Base-by-base conservation (phyloP, 2,888 invertebrate genomes). In the Chrysina gloriosa region DNA sequence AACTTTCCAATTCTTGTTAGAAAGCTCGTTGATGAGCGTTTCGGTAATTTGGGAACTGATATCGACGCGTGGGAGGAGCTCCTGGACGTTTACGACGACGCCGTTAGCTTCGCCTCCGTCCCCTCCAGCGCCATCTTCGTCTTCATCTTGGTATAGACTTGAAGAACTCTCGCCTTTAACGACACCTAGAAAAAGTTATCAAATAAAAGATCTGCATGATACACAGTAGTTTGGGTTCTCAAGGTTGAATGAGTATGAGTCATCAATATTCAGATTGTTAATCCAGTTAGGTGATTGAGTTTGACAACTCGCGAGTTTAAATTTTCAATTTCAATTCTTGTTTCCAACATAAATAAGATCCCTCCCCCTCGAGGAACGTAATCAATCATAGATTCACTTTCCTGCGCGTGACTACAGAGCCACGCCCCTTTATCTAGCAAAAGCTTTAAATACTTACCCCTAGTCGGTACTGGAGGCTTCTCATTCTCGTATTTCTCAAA, bases 1-100 rank as follows among this genome's bases (percentile, higher is more conserved):
- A 73, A 91, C 91, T 86, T 97, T 97, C 97, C 97, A 98, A 83
- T 95, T 95, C 83, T 95, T 96, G 81, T 96, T 95, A 19, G 89
- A 87, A 74, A 96, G 86, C 82, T 97, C 95, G 4, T 87, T 89
- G 2, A 97, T 83, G 0, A 97, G 83, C 0, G 89, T 84, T 73
- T 94, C 93, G 0, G 95, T 95, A 70, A 97, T 92, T 75, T 92
- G 92, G 2, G 89, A 86, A 67, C 93, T 91, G 72, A 97, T 92
- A 79, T 96, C 96, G 0, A 90, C 88, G 45, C 93, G 85, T 0
- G 95, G 90, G 5, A 95, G 81, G 14, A 89, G 84, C 83, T 96
- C 96, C 23, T 90, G 89, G 3, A 88, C 84, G 72, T 87, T 87
- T 0, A 84, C 81, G 0, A 82, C 81, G 1, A 86, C 85, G 2